These are phyloP conservation scores for Thalassaphorura encarpata DNA, from an alignment of 1,140 invertebrate genomes.

Conservation along the genomic window DNA sequence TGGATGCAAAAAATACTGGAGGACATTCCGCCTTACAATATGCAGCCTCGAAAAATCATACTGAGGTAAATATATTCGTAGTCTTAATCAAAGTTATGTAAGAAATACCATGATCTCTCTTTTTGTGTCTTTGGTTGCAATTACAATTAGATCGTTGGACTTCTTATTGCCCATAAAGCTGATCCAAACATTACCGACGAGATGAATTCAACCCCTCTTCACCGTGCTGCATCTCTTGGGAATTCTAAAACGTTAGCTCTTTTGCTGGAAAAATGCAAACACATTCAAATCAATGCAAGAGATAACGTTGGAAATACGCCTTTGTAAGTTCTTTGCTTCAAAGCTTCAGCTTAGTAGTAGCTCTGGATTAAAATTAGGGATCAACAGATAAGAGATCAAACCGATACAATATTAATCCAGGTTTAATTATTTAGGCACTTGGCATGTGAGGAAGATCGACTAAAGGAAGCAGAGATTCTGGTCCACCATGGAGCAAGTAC, in stretches of 20 bases:
- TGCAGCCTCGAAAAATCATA: slow-evolving; percentile 68
- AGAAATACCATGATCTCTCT: too few species aligned
- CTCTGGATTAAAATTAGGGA: background rate
- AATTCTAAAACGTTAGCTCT: slow-evolving; percentile 58
- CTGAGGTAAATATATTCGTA: too few species aligned
- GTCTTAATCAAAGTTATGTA: too few species aligned
- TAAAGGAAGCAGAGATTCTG: slow-evolving; percentile 55
- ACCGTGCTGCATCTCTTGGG: slow-evolving; percentile 72
- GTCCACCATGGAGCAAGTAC: slow-evolving; percentile 55
- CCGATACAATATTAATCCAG: slow-evolving; percentile 1
- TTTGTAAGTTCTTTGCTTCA: slow-evolving; percentile 42
- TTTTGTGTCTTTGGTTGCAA: background rate
- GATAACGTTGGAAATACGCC: slow-evolving; percentile 60
- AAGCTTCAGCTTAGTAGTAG: background rate
- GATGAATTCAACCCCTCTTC: slow-evolving; percentile 67
- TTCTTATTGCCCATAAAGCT: slow-evolving; percentile 58
- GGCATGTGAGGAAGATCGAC: slow-evolving; percentile 70
- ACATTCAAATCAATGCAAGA: slow-evolving; percentile 43
- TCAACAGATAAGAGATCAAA: background rate
- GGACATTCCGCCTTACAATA: slow-evolving; percentile 70
- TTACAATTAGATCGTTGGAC: slow-evolving; percentile 47
- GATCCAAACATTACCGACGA: slow-evolving; percentile 64
- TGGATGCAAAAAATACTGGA: slow-evolving; percentile 56
- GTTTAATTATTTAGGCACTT: slow-evolving; percentile 59
- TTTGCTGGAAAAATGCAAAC: slow-evolving; percentile 47